Base-by-base conservation (phyloP, 2,888 invertebrate species). In the Xestia sexstrigata region DNA sequence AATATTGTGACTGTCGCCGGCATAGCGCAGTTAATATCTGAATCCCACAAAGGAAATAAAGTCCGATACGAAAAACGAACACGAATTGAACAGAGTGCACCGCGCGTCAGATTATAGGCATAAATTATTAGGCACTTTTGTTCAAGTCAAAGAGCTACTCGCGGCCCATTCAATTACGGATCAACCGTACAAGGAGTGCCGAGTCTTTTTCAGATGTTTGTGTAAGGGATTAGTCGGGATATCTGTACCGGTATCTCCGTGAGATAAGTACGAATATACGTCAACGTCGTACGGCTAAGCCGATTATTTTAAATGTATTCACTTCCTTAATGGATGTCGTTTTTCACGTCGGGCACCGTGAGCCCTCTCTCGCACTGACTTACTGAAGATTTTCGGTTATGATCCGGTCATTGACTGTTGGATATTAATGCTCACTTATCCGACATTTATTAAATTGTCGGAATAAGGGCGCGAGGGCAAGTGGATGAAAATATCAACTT, bases 221-320 rank as follows among this genome's bases (percentile, higher is more conserved):
- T 95, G 95, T 95, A 93, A 95, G 94, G 96, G 96, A 96, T 96
- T 96, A 96, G 96, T 94, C 88, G 91, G 95, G 94, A 94, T 96
- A 96, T 96, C 96, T 95, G 94, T 95, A 95, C 94, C 95, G 96
- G 96, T 96, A 96, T 96, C 96, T 96, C 91, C 94, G 95, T 95
- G 94, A 95, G 96, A 96, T 96, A 96, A 96, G 96, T 96, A 96
- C 95, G 96, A 95, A 96, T 96, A 96, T 96, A 96, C 96, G 96
- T 96, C 96, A 96, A 96, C 96, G 96, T 96, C 96, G 95, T 95
- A 95, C 95, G 95, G 92, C 95, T 96, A 96, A 96, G 96, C 96
- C 96, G 96, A 96, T 96, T 96, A 96, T 96, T 96, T 96, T 96
- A 96, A 96, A 96, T 96, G 96, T 96, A 96, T 96, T 60, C 96